Percentiles rank a stretch among this genome's conserved stretches.
Conservation (phyloP, 2,113 vertebrate species). For the Synodontis membranacea region DNA sequence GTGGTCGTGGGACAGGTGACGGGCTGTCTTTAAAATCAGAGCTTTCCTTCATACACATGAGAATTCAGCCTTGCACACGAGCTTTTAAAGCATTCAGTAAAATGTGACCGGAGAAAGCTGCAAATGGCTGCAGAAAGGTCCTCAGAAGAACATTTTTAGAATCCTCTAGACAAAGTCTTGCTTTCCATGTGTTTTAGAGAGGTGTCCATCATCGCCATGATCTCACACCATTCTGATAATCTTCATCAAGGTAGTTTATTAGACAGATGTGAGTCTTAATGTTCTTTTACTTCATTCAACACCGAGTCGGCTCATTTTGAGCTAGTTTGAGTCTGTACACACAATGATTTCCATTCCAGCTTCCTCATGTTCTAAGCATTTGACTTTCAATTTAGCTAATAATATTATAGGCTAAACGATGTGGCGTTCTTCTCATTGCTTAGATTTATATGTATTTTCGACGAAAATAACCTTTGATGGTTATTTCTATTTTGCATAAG, state of each 20-base stretch:
- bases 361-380: slow-evolving; percentile 3
- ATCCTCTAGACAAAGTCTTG: neutral
- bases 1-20: neutral
- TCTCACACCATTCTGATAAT: neutral
- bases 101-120: no score
- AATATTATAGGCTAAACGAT: slow-evolving; percentile 32
- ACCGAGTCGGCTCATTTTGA: neutral
- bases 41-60: slow-evolving; percentile 12
- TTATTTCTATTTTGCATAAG: neutral
- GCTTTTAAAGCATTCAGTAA: neutral
- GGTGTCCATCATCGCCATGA: neutral
- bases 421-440: neutral
- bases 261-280: neutral
- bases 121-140: neutral
- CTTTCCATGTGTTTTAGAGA: neutral
- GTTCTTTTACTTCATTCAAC: neutral
- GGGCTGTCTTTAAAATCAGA: slow-evolving; percentile 2
- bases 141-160: slow-evolving; percentile 5
- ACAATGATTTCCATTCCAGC: slow-evolving; percentile 43
- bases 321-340: neutral
- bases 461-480: neutral
- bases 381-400: slow-evolving; percentile 31
- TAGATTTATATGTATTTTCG: neutral
- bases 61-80: slow-evolving; percentile 34
- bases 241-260: no score